phyloP scores from a whole-genome alignment of 2,113 vertebrate species.

The Spheniscus mendiculus region DNA sequence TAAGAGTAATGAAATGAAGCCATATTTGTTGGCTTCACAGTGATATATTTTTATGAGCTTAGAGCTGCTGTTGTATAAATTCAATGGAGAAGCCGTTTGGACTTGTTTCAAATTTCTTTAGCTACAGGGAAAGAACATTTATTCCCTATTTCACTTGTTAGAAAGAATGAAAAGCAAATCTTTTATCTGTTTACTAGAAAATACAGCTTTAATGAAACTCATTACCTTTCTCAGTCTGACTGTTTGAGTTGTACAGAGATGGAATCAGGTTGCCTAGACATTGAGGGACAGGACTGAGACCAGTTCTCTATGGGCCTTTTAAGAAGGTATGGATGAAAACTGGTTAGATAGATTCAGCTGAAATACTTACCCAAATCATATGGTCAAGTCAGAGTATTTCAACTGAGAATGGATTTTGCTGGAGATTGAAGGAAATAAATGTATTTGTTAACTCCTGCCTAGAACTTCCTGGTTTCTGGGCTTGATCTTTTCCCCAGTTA shows the following conservation, averaged over 20 bases:
- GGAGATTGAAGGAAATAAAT: neutral
- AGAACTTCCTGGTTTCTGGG: neutral
- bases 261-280: neutral
- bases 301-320: neutral
- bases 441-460: neutral
- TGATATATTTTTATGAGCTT: conserved; percentile 66
- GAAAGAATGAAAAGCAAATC: conserved; percentile 55
- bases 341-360: neutral
- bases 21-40: conserved; percentile 51
- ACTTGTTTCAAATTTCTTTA: conserved; percentile 61
- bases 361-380: neutral
- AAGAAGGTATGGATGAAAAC: neutral
- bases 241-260: neutral
- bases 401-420: neutral
- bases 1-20: conserved; percentile 54
- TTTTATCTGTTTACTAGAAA: conserved; percentile 56
- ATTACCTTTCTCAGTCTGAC: neutral
- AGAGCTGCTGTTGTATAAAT: conserved; percentile 48
- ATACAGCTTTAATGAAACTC: conserved; percentile 31
- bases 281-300: neutral
- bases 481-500: neutral
- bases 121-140: conserved; percentile 45
- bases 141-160: conserved; percentile 57
- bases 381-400: neutral
- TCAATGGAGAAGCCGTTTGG: conserved; percentile 59